Evolutionary conservation across 2,797 vertebrate genomes (phyloP).

Genomic region (Chaenodraco wilsoni): DNA sequence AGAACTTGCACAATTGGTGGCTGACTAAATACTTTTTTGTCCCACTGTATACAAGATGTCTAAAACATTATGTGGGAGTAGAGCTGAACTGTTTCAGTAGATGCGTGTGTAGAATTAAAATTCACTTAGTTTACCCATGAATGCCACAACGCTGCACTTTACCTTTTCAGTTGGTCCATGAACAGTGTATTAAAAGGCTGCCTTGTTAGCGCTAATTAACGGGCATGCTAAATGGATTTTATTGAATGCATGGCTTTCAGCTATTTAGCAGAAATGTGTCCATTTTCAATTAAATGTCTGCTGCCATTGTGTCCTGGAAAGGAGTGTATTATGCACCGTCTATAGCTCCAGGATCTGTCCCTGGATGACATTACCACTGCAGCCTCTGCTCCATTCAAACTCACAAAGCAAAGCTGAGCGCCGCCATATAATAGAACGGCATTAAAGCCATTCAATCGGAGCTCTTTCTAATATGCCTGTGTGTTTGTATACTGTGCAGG

Average conservation of each 20-base stretch:
- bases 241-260: slow-evolving; percentile 25
- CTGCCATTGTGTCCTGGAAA: slow-evolving; percentile 20
- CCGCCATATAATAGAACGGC: too few relatives aligned
- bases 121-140: neutral
- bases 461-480: neutral
- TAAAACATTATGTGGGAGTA: neutral
- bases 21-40: too few relatives aligned
- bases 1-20: too few relatives aligned
- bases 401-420: slow-evolving; percentile 1
- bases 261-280: slow-evolving; percentile 13
- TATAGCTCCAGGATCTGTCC: slow-evolving; percentile 19
- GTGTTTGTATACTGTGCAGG: slow-evolving; percentile 73
- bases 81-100: too few relatives aligned
- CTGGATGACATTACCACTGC: slow-evolving; percentile 15
- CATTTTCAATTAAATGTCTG: slow-evolving; percentile 22
- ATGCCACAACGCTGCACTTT: neutral
- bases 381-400: slow-evolving; percentile 1
- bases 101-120: too few relatives aligned
- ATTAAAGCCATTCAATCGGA: neutral
- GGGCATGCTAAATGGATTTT: slow-evolving; percentile 2
- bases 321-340: slow-evolving; percentile 19
- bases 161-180: neutral
- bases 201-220: slow-evolving; percentile 32
- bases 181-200: slow-evolving; percentile 7
- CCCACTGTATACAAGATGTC: too few relatives aligned